phyloP scores from a whole-genome alignment of 2,888 invertebrate species.

The Leucozona laternaria region DNA sequence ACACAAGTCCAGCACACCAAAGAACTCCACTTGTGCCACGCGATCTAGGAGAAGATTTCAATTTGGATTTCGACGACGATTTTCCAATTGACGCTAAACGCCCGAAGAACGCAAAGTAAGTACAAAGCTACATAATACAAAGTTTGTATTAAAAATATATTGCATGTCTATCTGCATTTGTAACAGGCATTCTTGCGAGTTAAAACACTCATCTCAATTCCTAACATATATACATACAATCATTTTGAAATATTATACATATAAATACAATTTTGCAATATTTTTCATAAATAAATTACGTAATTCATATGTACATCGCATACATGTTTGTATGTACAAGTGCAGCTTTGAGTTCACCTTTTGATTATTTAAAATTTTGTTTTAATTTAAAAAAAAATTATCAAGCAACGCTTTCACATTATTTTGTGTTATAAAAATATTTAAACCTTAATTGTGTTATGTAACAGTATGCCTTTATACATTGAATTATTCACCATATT shows the following conservation, averaged over 20 bases:
- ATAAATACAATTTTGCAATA: slow-evolving; percentile 16
- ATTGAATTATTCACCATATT: slow-evolving; percentile 20
- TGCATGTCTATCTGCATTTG: slow-evolving; percentile 63
- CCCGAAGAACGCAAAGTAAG: slow-evolving; percentile 97
- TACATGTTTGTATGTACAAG: slow-evolving; percentile 55
- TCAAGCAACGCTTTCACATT: slow-evolving; percentile 44
- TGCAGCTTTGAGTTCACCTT: slow-evolving; percentile 53
- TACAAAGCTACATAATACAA: not conserved
- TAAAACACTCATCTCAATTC: slow-evolving; percentile 2
- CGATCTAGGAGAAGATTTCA: slow-evolving; percentile 88
- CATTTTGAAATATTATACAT: not conserved
- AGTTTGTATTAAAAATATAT: not conserved
- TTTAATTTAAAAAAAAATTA: not conserved
- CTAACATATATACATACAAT: not conserved
- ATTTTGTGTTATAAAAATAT: not conserved
- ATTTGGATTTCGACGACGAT: slow-evolving; percentile 85
- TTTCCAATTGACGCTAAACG: slow-evolving; percentile 83
- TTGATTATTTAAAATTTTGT: slow-evolving; percentile 20
- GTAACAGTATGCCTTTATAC: not conserved
- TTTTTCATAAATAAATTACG: slow-evolving; percentile 30
- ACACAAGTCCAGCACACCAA: slow-evolving; percentile 91
- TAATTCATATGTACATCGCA: slow-evolving; percentile 47
- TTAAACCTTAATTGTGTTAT: not conserved
- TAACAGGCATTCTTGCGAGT: slow-evolving; percentile 49
- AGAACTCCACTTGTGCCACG: slow-evolving; percentile 91